Evolutionary conservation across 2,113 vertebrate genomes (phyloP).

Genomic region (Prolemur simus): DNA sequence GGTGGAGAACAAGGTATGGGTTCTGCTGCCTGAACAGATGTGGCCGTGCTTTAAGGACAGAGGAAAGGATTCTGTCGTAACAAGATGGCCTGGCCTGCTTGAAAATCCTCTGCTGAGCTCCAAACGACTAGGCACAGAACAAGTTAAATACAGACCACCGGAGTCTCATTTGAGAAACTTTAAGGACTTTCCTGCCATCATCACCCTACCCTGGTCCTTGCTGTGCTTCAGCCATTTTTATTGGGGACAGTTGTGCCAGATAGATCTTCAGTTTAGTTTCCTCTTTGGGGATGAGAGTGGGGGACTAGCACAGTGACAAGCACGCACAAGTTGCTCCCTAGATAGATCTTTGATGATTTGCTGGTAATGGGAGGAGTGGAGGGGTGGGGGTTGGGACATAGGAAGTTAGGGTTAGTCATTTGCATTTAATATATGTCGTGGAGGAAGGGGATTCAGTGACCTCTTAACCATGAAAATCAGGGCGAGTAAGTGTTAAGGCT

Average conservation of each 20-base stretch:
- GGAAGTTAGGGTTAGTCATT: not conserved
- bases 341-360: not conserved
- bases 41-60: constrained; percentile 73
- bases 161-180: not conserved
- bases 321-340: too few species aligned
- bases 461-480: not conserved
- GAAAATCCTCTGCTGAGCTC: not conserved
- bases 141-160: not conserved
- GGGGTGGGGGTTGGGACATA: not conserved
- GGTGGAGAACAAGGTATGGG: constrained; percentile 89
- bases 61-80: constrained; percentile 60
- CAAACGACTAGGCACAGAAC: not conserved
- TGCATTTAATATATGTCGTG: not conserved
- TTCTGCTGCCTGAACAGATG: constrained; percentile 74
- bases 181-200: not conserved
- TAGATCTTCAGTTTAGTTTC: not conserved
- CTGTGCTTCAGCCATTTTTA: not conserved
- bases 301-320: not conserved
- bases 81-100: not conserved
- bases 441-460: not conserved
- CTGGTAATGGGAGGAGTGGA: not conserved
- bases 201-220: not conserved
- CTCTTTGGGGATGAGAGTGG: not conserved
- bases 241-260: not conserved
- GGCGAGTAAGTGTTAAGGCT: not conserved